Evolutionary conservation across 2,888 invertebrate species (phyloP).

Genomic region (Gandaritis pyraliata): DNA sequence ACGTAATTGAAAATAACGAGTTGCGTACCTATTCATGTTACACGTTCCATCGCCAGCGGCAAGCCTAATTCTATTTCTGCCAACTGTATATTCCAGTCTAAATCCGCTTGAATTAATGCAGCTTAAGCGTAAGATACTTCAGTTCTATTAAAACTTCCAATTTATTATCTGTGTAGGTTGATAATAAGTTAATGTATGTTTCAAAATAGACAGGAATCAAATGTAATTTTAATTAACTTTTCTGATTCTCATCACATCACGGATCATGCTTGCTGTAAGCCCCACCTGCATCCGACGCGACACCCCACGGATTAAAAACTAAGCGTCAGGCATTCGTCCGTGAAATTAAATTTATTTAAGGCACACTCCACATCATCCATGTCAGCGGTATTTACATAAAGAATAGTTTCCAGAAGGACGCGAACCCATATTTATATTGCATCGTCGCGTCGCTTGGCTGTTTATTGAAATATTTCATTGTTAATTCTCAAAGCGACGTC

Average conservation of each 20-base stretch:
- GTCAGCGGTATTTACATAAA: slow-evolving; percentile 79
- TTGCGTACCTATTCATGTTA: slow-evolving; percentile 75
- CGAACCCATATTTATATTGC: slow-evolving; percentile 77
- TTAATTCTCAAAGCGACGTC: slow-evolving; percentile 76
- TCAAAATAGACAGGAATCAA: slow-evolving; percentile 28
- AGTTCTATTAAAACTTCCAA: slow-evolving; percentile 31
- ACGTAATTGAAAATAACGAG: slow-evolving; percentile 75
- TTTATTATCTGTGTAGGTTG: slow-evolving; percentile 8
- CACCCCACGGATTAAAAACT: slow-evolving; percentile 71
- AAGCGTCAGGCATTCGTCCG: slow-evolving; percentile 59
- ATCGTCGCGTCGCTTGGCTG: slow-evolving; percentile 58
- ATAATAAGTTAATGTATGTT: slow-evolving; percentile 9
- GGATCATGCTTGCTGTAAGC: slow-evolving; percentile 57
- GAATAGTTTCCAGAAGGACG: slow-evolving; percentile 77
- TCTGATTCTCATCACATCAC: slow-evolving; percentile 64
- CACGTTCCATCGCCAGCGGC: slow-evolving; percentile 33
- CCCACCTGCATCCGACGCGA: slow-evolving; percentile 62
- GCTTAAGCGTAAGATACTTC: slow-evolving; percentile 22
- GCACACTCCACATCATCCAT: slow-evolving; percentile 71
- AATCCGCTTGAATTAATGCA: slow-evolving; percentile 36
- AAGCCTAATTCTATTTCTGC: slow-evolving; percentile 39
- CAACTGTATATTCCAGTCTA: slow-evolving; percentile 28
- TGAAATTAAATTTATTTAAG: slow-evolving; percentile 83
- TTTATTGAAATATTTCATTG: slow-evolving; percentile 83
- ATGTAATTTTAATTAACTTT: slow-evolving; percentile 59